phyloP scores from a whole-genome alignment of 2,797 vertebrate species.

The Muscicapa comitata region DNA sequence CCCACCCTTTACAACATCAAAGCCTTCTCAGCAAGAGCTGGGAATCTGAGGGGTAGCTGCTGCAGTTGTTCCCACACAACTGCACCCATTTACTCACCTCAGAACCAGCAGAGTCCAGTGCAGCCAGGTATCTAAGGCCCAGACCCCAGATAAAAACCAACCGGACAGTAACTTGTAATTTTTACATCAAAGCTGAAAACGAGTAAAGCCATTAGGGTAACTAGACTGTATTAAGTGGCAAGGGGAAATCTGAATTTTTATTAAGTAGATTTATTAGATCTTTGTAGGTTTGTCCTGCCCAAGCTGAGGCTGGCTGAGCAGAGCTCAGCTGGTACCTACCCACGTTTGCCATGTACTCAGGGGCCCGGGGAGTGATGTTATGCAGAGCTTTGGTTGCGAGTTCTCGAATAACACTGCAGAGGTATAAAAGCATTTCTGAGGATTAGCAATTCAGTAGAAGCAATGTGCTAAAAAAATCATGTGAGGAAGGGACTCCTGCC shows the following conservation, averaged over 20 bases:
- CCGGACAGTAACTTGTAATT: background rate
- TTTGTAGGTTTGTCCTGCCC: background rate
- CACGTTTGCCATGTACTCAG: slow-evolving; percentile 83
- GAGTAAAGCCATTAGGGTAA: background rate
- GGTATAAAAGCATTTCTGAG: background rate
- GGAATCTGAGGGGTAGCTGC: background rate
- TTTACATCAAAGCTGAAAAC: background rate
- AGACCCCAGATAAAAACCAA: background rate
- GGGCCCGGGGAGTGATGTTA: slow-evolving; percentile 84
- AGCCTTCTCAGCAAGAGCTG: background rate
- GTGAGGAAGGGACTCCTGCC: background rate
- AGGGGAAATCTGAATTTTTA: background rate
- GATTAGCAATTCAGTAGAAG: background rate
- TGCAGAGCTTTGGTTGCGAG: slow-evolving; percentile 87
- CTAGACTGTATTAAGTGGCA: background rate
- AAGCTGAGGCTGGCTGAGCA: background rate
- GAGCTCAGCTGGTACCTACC: slow-evolving; percentile 74
- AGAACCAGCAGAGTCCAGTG: background rate
- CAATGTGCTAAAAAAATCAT: accelerated
- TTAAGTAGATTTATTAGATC: background rate
- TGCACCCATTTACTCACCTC: background rate
- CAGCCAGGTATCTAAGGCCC: background rate
- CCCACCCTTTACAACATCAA: background rate
- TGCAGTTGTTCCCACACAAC: background rate
- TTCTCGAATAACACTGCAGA: slow-evolving; percentile 83